These are phyloP conservation scores for Centropus bengalensis DNA, from an alignment of 2,113 vertebrate genomes.

Conservation along the genomic window DNA sequence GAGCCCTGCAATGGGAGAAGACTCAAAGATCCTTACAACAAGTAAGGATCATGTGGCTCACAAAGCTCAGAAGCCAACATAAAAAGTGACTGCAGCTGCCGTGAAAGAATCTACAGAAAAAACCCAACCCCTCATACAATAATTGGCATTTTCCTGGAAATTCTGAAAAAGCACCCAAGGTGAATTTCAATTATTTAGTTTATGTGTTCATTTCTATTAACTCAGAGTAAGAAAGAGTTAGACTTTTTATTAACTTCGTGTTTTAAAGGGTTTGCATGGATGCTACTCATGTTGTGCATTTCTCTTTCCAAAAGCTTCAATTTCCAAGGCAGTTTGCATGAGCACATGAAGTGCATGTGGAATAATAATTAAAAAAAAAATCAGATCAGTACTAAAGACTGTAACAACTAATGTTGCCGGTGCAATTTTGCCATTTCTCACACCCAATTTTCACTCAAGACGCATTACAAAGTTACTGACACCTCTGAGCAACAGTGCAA, in stretches of 20 bases:
- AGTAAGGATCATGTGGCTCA: not conserved
- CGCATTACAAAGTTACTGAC: not conserved
- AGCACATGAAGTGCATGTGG: not conserved
- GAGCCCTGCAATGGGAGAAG: not conserved
- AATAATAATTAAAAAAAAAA: not conserved
- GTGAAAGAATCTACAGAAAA: not conserved
- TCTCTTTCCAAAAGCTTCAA: not conserved
- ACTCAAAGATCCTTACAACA: not conserved
- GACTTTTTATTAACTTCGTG: not conserved
- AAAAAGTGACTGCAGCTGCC: not conserved
- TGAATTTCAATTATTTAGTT: not conserved
- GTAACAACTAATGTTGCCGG: not conserved
- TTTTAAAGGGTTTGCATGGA: not conserved
- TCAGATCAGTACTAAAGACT: not conserved
- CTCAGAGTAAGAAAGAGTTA: not conserved
- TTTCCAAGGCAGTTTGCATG: not conserved
- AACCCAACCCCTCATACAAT: not conserved
- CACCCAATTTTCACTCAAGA: slow-evolving; percentile 17
- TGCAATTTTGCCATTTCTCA: slow-evolving; percentile 29
- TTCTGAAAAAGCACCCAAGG: not conserved
- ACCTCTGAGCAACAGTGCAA: not conserved
- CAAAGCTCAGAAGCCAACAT: accelerated
- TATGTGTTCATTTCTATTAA: not conserved
- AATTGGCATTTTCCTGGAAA: not conserved
- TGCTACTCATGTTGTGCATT: not conserved